Conservation (phyloP, 2,797 vertebrate species). For the Peromyscus attwateri region DNA sequence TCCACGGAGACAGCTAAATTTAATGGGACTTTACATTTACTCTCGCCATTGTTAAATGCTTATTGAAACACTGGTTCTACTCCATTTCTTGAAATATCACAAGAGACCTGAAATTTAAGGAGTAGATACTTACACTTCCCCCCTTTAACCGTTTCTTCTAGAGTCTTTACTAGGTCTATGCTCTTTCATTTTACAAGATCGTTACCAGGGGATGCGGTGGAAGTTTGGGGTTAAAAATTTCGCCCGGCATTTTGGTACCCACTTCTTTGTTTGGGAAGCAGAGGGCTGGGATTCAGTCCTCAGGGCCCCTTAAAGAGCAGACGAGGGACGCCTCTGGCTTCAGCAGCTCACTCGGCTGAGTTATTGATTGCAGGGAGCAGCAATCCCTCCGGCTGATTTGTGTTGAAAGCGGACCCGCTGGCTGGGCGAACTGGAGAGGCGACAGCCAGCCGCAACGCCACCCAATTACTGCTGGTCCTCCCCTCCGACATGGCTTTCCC, state of each 20-base stretch:
- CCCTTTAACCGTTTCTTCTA: conserved; percentile 60
- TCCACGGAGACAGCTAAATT: conserved; percentile 49
- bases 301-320: conserved; percentile 33
- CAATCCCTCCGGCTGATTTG: conserved; percentile 61
- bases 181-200: conserved; percentile 67
- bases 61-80: conserved; percentile 63
- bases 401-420: conserved; percentile 66
- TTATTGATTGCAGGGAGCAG: conserved; percentile 67
- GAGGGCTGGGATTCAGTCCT: conserved; percentile 24
- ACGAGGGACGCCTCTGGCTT: conserved; percentile 58
- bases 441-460: conserved; percentile 11
- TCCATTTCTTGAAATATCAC: conserved; percentile 71
- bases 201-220: background rate
- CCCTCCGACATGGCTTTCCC: conserved; percentile 5
- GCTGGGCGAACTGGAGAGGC: conserved; percentile 60
- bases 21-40: conserved; percentile 70
- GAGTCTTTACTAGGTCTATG: background rate
- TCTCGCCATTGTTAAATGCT: conserved; percentile 65
- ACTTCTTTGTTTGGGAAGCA: conserved; percentile 68
- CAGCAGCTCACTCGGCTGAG: conserved; percentile 60
- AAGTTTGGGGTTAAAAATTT: conserved; percentile 49
- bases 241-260: conserved; percentile 34
- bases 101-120: conserved; percentile 67
- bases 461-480: conserved; percentile 59
- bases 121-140: conserved; percentile 65